Conservation (phyloP, 2,113 vertebrate genomes). For the Ptilonorhynchus violaceus region DNA sequence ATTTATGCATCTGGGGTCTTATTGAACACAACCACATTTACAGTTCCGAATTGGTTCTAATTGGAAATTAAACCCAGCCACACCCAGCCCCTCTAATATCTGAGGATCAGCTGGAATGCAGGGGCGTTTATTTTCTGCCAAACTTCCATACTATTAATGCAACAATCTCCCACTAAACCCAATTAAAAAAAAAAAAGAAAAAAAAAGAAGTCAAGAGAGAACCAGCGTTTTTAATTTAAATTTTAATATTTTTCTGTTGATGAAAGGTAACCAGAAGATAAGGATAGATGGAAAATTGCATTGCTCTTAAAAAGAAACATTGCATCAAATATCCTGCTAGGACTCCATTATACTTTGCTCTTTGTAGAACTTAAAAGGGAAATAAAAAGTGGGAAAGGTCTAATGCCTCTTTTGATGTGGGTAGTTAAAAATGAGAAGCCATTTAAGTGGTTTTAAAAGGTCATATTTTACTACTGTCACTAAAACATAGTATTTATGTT, state of each 20-base stretch:
- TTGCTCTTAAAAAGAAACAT: neutral
- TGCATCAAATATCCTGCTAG: neutral
- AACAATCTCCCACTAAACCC: neutral
- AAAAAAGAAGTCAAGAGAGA: neutral
- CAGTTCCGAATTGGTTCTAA: neutral
- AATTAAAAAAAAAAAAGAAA: neutral
- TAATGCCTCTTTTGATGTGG: neutral
- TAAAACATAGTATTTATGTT: neutral
- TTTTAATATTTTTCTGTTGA: neutral
- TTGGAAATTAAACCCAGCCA: neutral
- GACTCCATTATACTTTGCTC: neutral
- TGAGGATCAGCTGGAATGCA: rapidly evolving
- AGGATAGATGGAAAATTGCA: neutral
- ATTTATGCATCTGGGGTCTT: neutral
- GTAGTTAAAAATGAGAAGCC: neutral
- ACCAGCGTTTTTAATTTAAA: neutral
- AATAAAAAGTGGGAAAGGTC: neutral
- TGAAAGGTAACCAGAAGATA: neutral
- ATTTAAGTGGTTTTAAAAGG: neutral
- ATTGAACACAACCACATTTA: rapidly evolving
- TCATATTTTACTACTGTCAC: neutral
- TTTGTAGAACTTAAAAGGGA: neutral
- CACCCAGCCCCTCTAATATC: neutral
- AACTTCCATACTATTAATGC: neutral
- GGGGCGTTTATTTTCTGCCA: neutral